Base-by-base conservation (phyloP, 2,888 invertebrate species). In the Tineola bisselliella region DNA sequence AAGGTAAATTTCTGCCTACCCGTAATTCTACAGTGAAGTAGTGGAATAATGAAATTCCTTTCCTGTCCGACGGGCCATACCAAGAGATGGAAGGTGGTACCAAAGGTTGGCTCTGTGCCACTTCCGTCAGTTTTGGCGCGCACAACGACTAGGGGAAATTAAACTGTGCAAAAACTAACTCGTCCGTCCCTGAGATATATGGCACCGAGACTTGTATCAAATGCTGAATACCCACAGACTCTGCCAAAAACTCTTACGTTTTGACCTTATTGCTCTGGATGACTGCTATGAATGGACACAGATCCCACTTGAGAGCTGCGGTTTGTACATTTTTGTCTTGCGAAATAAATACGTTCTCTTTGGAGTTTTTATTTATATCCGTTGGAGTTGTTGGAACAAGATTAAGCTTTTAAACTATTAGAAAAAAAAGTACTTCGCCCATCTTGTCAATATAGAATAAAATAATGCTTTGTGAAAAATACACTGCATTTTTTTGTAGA, bases 21-120 rank as follows among this genome's bases (percentile, higher is more conserved):
- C 15, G 15, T 58, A 33, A 33, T 58, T 58, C 65, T 71, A 66
- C 72, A 69, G 64, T 69, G 69, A 71, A 76, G 79, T 77, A 77
- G 76, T 79, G 76, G 71, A 73, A 76, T 82, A 79, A 81, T 81
- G 75, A 78, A 81, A 82, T 83, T 81, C 80, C 73, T 72, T 65
- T 30, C 79, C 72, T 72, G 66, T 52, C 54, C 64, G 62, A 65
- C 66, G 69, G 69, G 68, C 75, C 74, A 69, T 72, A 76, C 73
- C 66, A 66, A 69, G 65, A 68, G 69, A 67, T 69, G 64, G 59
- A 31, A 61, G 65, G 60, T 44, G 74, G 72, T 72, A 68, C 66
- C 48, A 44, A 19, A 44, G 44, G 48, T 78, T 79, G 81, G 81
- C 80, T 65, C 67, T 15, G 65, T 75, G 81, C 81, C 81, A 81